Evolutionary conservation across 2,797 vertebrate species (phyloP).

Genomic region (Dendrocincla fuliginosa): DNA sequence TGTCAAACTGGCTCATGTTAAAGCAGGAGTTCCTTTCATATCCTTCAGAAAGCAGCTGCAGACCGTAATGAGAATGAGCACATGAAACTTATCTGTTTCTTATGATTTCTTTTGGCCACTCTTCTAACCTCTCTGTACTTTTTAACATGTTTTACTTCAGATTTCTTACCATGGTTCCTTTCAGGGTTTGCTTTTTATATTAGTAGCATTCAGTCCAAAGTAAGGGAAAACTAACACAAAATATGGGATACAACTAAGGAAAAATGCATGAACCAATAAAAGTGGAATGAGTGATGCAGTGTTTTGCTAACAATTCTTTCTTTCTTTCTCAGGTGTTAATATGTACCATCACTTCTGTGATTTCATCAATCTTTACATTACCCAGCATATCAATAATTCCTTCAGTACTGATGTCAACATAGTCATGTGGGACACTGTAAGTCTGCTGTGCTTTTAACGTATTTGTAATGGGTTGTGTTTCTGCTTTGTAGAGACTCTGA

Average conservation of each 20-base stretch:
- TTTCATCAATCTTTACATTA: slow-evolving; percentile 95
- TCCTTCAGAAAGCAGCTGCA: background rate
- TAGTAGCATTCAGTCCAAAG: background rate
- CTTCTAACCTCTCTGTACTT: background rate
- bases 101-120: background rate
- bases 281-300: background rate
- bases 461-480: background rate
- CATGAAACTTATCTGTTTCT: background rate
- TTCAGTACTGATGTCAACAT: slow-evolving; percentile 91
- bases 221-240: background rate
- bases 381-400: slow-evolving; percentile 95
- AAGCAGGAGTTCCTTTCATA: background rate
- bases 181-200: background rate
- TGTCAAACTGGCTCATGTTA: background rate
- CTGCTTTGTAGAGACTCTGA: background rate
- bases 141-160: background rate
- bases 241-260: background rate
- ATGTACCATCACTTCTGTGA: slow-evolving; percentile 99
- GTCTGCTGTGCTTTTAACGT: slow-evolving; percentile 48
- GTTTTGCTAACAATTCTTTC: background rate
- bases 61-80: background rate
- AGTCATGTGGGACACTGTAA: slow-evolving; percentile 98
- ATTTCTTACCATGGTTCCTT: background rate
- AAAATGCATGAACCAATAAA: background rate
- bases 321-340: slow-evolving; percentile 86